Base-by-base conservation (phyloP, 2,888 invertebrate species). In the Limulus polyphemus region DNA sequence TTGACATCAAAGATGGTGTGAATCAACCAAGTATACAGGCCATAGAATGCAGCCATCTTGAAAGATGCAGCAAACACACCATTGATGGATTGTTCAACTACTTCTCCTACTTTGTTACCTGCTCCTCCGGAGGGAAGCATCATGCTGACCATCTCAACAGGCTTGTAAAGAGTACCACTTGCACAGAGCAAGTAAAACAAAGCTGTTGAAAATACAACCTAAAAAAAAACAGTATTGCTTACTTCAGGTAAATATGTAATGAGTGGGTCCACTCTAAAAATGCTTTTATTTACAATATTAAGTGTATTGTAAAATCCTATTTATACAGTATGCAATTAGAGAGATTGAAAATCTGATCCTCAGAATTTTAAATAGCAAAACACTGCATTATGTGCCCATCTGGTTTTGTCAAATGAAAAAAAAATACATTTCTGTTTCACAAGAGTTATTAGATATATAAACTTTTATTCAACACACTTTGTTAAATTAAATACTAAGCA, bases 201-300 rank as follows among this genome's bases (percentile, higher is more conserved):
- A 0, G 97, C 91, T 3, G 98, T 97, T 74, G 98, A 84, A 78
- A 99, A 99, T 17, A 99, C 92, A 67, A 97, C 85, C 95, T 95
- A 75, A 7, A 77, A 78, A 58, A 52, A 12, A 51, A 59, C 52
- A 63, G 5, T 60, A 17, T 10, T 47, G 51, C 10, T 50, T 17
- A 54, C 54, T 11, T 54, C 32, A 60, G 10, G 12, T 47, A 62
- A 13, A 54, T 13, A 51, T 49, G 46, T 13, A 47, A 32, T 50
- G 11, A 48, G 52, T 55, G 17, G n/a, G 13, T 48, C 14, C 32
- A 32, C 32, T 32, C 32, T 32, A 32, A 32, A 5, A 32, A 5
- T 32, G 32, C 32, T 32, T 32, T 32, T 32, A 32, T 32, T 32
- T 1, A 32, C 5, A 32, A 32, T 32, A 32, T 32, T 32, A 32